Evolutionary conservation across 2,888 invertebrate genomes (phyloP), one percentile per base, ranked within the genome.

Genomic region (Thereva nobilitata): DNA sequence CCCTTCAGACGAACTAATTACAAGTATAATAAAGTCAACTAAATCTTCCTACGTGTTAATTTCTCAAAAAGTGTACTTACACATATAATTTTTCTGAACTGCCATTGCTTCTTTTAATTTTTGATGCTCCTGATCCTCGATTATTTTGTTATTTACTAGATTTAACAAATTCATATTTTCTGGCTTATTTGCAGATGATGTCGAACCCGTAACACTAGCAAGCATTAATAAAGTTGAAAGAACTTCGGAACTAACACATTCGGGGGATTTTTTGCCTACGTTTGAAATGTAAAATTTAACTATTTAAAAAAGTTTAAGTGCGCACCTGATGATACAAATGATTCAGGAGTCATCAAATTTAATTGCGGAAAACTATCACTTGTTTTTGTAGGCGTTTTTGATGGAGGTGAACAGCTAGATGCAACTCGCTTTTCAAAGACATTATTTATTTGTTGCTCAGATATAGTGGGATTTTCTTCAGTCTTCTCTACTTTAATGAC

Each of bases 301-400:
- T 66, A 59, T 41, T 54, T n/a, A 4, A 47, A 47, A 9, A 9
- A 52, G 0, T 5, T 59, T 47, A 59, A 44, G 44, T 4, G 1
- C 23, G 8, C 49, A 59, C 86, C 86, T 72, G 84, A 84, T 1
- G 87, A 85, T 70, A 86, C 87, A 73, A 95, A 95, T 12, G 92
- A 93, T 76, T 94, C 93, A 0, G 95, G 94, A 0, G 94, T 93
- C 89, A 94, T 91, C 37, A 93, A 84, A 75, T 89, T 92, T 35
- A 92, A 80, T 38, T 83, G 82, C 7, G 81, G 76, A 68, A 77
- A 82, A 34, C 69, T 71, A 64, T 73, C 74, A 55, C 71, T 72
- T 42, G 71, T 67, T 49, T 47, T 64, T 6, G 66, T 66, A 47
- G 70, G 35, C 72, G 70, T 37, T 72, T 71, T 52, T 76, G 77